A percentile compares a stretch with the other conserved stretches of the same genome.
phyloP scores from a whole-genome alignment of 2,888 invertebrate species.

The Dasypolia templi region DNA sequence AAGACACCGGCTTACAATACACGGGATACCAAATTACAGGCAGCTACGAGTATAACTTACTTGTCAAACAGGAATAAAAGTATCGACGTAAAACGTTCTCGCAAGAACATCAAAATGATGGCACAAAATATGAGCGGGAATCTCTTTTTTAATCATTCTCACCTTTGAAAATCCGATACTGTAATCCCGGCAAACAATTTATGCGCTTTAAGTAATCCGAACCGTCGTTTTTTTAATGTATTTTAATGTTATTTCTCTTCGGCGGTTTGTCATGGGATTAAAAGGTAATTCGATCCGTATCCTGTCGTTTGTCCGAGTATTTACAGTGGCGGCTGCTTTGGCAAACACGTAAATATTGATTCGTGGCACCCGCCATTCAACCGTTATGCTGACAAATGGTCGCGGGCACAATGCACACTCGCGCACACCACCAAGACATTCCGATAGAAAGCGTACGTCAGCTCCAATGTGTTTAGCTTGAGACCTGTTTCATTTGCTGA shows the following conservation, averaged over 20 bases:
- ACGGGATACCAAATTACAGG: slow-evolving; percentile 54
- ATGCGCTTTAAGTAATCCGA: slow-evolving; percentile 62
- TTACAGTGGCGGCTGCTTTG: slow-evolving; percentile 62
- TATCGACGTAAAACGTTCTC: slow-evolving; percentile 34
- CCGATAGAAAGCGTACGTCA: slow-evolving; percentile 41
- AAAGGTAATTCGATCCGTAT: slow-evolving; percentile 60
- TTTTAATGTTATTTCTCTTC: slow-evolving; percentile 57
- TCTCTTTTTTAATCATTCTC: slow-evolving; percentile 36
- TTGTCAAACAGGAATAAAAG: slow-evolving; percentile 42
- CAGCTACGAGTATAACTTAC: slow-evolving; percentile 37
- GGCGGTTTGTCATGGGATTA: slow-evolving; percentile 60
- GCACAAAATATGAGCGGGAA: slow-evolving; percentile 34
- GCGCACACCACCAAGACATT: slow-evolving; percentile 44
- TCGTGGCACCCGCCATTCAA: slow-evolving; percentile 63
- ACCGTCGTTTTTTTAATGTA: slow-evolving; percentile 51
- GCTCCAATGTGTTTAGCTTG: slow-evolving; percentile 55
- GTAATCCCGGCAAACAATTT: slow-evolving; percentile 50
- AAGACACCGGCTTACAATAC: slow-evolving; percentile 52
- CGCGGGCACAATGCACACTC: slow-evolving; percentile 40
- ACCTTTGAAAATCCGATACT: slow-evolving; percentile 62
- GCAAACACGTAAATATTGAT: slow-evolving; percentile 75
- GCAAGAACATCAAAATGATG: slow-evolving; percentile 19
- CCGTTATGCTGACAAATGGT: slow-evolving; percentile 68
- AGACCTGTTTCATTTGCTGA: slow-evolving; percentile 62
- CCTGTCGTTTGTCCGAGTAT: slow-evolving; percentile 49